A percentile compares a stretch with the other conserved stretches of the same genome.
Conservation (phyloP, 2,888 invertebrate genomes). For the Pogonocherus hispidulus region DNA sequence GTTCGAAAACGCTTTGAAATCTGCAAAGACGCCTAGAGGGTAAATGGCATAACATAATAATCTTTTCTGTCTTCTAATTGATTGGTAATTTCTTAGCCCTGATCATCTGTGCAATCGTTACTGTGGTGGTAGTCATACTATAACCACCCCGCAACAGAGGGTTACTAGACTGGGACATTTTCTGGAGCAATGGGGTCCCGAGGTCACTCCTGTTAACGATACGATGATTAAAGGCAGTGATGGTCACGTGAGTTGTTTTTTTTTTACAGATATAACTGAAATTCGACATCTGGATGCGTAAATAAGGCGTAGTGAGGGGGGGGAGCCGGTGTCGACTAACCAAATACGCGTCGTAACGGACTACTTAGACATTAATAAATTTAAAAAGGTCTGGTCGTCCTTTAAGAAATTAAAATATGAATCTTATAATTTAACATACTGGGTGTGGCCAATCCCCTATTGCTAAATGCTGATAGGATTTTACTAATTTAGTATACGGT, state of each 20-base stretch:
- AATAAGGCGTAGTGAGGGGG: too few relatives aligned
- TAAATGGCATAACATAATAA: slow-evolving; percentile 43
- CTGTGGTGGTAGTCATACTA: slow-evolving; percentile 84
- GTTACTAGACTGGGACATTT: slow-evolving; percentile 78
- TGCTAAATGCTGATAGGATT: too few relatives aligned
- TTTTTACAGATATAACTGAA: too few relatives aligned
- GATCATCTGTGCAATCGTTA: slow-evolving; percentile 79
- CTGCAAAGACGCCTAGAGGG: slow-evolving; percentile 57
- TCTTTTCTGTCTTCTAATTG: slow-evolving; percentile 6
- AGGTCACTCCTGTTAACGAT: slow-evolving; percentile 71
- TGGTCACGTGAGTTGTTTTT: slow-evolving; percentile 56
- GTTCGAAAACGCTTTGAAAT: slow-evolving; percentile 66
- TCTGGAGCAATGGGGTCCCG: slow-evolving; percentile 77
- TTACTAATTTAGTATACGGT: too few relatives aligned
- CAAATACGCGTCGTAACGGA: too few relatives aligned
- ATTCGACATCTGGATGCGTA: too few relatives aligned
- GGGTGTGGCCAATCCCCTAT: too few relatives aligned
- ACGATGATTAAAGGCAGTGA: slow-evolving; percentile 60
- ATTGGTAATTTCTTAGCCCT: slow-evolving; percentile 53
- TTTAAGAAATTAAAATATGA: too few relatives aligned
- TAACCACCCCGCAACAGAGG: slow-evolving; percentile 79
- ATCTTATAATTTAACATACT: too few relatives aligned
- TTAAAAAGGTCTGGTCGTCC: too few relatives aligned
- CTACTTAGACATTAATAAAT: too few relatives aligned
- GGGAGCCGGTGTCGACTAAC: too few relatives aligned